A percentile compares a stretch with the other conserved stretches of the same genome.
Evolutionary conservation across 1,140 invertebrate genomes (phyloP).

Genomic region (Eueides isabella): DNA sequence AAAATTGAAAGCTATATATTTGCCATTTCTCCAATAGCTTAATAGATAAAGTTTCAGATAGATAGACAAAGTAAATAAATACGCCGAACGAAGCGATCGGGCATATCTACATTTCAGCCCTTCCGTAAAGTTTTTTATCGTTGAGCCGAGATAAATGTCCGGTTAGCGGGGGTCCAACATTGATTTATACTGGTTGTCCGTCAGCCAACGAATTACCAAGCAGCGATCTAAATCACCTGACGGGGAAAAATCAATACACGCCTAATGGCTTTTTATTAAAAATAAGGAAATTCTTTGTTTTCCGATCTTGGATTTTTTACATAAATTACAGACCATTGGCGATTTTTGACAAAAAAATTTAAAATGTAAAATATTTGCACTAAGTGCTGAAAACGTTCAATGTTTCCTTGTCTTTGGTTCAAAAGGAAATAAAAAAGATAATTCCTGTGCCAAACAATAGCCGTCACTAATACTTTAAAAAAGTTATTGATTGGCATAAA

Average conservation of each 20-base stretch:
- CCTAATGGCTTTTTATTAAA: slow-evolving; percentile 56
- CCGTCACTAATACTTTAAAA: too few relatives aligned
- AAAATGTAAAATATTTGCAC: neutral
- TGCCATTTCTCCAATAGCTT: neutral
- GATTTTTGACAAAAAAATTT: neutral
- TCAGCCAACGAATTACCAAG: slow-evolving; percentile 77
- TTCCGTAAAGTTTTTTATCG: slow-evolving; percentile 73
- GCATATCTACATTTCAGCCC: slow-evolving; percentile 54
- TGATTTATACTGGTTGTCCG: slow-evolving; percentile 77
- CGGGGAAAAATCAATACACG: slow-evolving; percentile 58
- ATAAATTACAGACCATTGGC: neutral
- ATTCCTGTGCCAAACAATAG: too few relatives aligned
- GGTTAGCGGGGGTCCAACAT: slow-evolving; percentile 76
- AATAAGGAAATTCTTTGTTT: slow-evolving; percentile 16
- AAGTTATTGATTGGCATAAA: too few relatives aligned
- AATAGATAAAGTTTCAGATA: slow-evolving; percentile 14
- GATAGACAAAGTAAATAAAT: slow-evolving; percentile 35
- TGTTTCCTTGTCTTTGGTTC: too few relatives aligned
- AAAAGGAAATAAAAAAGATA: too few relatives aligned
- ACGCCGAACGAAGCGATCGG: slow-evolving; percentile 27
- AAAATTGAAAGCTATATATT: neutral
- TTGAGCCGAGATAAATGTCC: slow-evolving; percentile 73
- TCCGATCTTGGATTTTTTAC: neutral
- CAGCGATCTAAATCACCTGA: slow-evolving; percentile 75
- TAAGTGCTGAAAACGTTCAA: neutral